phyloP scores from a whole-genome alignment of 2,888 invertebrate species.

The Euphydryas editha region DNA sequence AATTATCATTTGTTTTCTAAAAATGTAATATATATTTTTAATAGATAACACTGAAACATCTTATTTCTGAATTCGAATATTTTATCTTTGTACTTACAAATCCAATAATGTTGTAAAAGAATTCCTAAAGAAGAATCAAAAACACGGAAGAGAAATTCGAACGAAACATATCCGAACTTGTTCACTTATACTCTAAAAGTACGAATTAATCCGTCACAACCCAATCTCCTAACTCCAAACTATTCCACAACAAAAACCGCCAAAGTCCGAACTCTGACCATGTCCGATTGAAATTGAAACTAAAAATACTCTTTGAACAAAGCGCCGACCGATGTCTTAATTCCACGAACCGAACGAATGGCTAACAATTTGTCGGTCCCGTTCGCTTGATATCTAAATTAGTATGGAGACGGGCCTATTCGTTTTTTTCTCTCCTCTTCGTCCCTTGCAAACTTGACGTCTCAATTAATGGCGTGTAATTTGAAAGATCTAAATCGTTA shows the following conservation, averaged over 20 bases:
- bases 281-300: constrained; percentile 53
- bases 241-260: constrained; percentile 64
- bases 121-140: too few species aligned
- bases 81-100: too few species aligned
- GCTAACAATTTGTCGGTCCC: constrained; percentile 76
- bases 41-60: not conserved
- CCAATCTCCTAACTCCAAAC: constrained; percentile 50
- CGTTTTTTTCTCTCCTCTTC: constrained; percentile 54
- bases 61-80: not conserved
- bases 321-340: constrained; percentile 57
- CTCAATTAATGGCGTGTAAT: constrained; percentile 78
- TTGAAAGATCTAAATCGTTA: constrained; percentile 72
- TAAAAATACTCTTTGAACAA: constrained; percentile 50
- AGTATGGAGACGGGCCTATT: constrained; percentile 73
- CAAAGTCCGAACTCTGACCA: constrained; percentile 52
- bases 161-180: constrained; percentile 9
- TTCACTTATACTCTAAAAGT: constrained; percentile 44
- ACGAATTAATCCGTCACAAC: constrained; percentile 51
- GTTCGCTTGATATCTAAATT: constrained; percentile 79
- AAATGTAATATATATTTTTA: too few species aligned
- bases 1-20: not conserved
- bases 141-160: not conserved
- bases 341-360: constrained; percentile 72
- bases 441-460: constrained; percentile 67
- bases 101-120: too few species aligned